Evolutionary conservation across 2,888 invertebrate species (phyloP).

Genomic region (Melangyna quadrimaculata): DNA sequence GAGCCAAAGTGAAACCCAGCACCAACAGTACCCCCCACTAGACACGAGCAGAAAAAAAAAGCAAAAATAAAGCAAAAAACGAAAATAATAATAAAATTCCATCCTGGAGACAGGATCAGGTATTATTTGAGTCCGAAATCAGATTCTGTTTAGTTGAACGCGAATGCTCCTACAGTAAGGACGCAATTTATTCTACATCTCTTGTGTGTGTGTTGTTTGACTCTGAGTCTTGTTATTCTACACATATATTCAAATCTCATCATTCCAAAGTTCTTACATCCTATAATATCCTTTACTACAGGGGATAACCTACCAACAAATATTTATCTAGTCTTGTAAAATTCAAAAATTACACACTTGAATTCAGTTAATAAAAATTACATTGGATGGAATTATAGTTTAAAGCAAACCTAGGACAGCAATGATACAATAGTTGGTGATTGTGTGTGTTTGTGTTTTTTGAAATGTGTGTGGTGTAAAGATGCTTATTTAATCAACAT

Average conservation of each 20-base stretch:
- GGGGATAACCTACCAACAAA: background rate
- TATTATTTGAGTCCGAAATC: conserved; percentile 70
- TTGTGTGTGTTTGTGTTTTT: conserved; percentile 15
- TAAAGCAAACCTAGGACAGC: background rate
- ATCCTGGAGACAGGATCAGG: conserved; percentile 72
- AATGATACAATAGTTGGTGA: conserved; percentile 17
- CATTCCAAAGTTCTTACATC: conserved; percentile 52
- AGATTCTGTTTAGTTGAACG: conserved; percentile 78
- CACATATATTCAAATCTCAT: conserved; percentile 34
- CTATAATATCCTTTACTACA: background rate
- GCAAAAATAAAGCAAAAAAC: conserved; percentile 42
- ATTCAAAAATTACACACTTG: conserved; percentile 33
- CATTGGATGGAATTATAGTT: background rate
- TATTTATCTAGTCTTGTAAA: conserved; percentile 31
- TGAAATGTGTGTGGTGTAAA: background rate
- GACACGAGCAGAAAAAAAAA: background rate
- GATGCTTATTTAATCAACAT: conserved; percentile 49
- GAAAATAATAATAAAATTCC: conserved; percentile 72
- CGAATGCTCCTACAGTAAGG: conserved; percentile 80
- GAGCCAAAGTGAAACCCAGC: conserved; percentile 41
- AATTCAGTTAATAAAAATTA: conserved; percentile 1
- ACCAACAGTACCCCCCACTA: conserved; percentile 24
- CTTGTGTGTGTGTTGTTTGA: conserved; percentile 42
- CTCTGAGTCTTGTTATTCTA: conserved; percentile 50
- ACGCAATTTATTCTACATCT: conserved; percentile 74